Base-by-base conservation (phyloP, 2,888 invertebrate species). In the Papilio protenor region DNA sequence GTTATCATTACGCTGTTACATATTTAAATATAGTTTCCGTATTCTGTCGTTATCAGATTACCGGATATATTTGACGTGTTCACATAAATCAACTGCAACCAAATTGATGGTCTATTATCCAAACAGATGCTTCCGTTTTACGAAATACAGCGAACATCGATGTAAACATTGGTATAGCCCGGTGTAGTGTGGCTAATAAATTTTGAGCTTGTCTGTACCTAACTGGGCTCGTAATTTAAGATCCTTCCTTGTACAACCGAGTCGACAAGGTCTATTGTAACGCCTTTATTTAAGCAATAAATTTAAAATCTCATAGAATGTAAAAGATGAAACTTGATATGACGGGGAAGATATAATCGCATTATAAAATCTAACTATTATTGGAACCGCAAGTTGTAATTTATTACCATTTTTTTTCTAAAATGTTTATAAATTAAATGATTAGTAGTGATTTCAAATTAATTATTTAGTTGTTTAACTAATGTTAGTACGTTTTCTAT, bases 131-230 rank as follows among this genome's bases (percentile, higher is more conserved):
- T 76, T 71, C 71, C 61, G 49, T 71, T 76, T 76, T 59, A 59
- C 49, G 52, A 52, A 69, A 69, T 33, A 64, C 49, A 75, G 66
- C 23, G 49, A 71, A 76, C 33, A 71, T 16, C 70, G 27, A 71
- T 76, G 76, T 76, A 49, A 76, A 76, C 71, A 76, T 61, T 49
- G 76, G 61, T 71, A 61, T 61, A 76, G 76, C 57, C 33, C 76
- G n/a, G 71, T 71, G 61, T 71, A 59, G 49, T 71, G 47, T 52
- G 76, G 59, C 33, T 33, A 47, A 76, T 76, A 76, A 76, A 76
- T 76, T 76, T 61, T 33, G 27, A 47, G 61, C 49, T 49, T 61
- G 71, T 76, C 76, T 57, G 70, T 76, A 76, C 59, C 76, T 76
- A 61, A 71, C 70, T 27, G 59, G 23, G 12, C 59, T 71, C 47